Conservation (phyloP, 2,888 invertebrate genomes). For the Drosophila rellima region DNA sequence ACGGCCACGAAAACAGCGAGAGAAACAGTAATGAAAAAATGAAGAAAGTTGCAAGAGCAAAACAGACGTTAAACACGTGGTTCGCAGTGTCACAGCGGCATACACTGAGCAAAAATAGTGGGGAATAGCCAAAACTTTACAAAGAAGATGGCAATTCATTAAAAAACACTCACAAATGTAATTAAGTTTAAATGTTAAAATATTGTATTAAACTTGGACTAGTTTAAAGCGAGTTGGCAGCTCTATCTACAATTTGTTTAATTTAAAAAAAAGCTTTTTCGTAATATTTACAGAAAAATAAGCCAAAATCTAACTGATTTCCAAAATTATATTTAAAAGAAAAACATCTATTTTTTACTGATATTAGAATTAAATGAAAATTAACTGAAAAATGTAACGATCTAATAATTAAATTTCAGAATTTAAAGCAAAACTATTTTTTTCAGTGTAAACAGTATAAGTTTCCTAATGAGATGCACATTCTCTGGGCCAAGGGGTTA, state of each 20-base stretch:
- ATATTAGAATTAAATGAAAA: too few species aligned
- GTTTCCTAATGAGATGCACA: not conserved
- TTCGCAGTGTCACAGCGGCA: conserved; percentile 20
- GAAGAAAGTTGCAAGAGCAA: conserved; percentile 24
- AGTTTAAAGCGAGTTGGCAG: too few species aligned
- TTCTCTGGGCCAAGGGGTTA: not conserved
- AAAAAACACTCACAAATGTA: not conserved
- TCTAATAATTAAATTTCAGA: not conserved
- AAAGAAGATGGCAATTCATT: not conserved
- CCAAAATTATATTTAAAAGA: too few species aligned
- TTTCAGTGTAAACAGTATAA: not conserved
- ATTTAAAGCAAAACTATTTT: not conserved
- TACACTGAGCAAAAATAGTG: conserved; percentile 28
- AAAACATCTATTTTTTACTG: too few species aligned
- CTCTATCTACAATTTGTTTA: too few species aligned
- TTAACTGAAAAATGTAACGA: too few species aligned
- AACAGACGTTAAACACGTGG: conserved; percentile 27
- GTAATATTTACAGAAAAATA: too few species aligned
- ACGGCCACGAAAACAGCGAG: not conserved
- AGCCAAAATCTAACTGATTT: too few species aligned
- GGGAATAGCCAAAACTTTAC: not conserved
- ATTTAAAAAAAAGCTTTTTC: too few species aligned
- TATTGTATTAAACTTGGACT: too few species aligned
- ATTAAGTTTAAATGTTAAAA: too few species aligned
- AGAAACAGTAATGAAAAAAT: conserved; percentile 2